Percentiles rank a stretch among this genome's conserved stretches.
These are phyloP conservation scores for Auanema sp. DNA, from an alignment of 2,888 invertebrate genomes.

Conservation along the genomic window DNA sequence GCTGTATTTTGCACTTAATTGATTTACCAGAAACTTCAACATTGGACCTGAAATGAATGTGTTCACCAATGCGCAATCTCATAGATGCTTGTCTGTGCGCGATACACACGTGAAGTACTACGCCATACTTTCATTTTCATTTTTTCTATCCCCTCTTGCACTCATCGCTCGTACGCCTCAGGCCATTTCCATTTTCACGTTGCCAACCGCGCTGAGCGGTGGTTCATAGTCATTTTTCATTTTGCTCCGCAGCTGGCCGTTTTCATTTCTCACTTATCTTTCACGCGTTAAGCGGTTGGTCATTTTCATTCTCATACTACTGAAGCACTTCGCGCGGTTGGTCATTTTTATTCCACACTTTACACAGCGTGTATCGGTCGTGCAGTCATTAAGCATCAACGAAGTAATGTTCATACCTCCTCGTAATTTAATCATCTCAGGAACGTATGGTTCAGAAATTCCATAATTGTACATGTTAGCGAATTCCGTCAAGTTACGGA, in stretches of 20 bases:
- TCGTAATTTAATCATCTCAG: conserved; percentile 40
- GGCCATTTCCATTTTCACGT: no score
- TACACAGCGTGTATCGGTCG: no score
- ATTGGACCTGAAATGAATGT: conserved; percentile 10
- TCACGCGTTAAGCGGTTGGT: not conserved
- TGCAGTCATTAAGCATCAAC: not conserved
- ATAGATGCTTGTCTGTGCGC: no score
- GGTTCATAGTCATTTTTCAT: no score
- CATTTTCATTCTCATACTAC: not conserved
- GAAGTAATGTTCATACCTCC: conserved; percentile 26
- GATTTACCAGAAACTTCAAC: conserved; percentile 14
- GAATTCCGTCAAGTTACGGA: conserved; percentile 46
- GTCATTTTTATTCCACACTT: not conserved
- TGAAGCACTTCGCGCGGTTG: not conserved
- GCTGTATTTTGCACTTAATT: not conserved
- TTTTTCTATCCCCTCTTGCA: not conserved
- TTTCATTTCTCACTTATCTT: no score
- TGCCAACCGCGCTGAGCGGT: no score
- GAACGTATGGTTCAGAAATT: conserved; percentile 49
- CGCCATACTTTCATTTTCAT: not conserved
- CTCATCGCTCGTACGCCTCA: not conserved
- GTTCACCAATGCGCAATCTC: not conserved
- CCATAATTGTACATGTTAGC: conserved; percentile 51
- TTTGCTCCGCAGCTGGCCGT: no score
- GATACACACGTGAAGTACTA: no score